Base-by-base conservation (phyloP, 2,888 invertebrate species). In the Atrina japonica region DNA sequence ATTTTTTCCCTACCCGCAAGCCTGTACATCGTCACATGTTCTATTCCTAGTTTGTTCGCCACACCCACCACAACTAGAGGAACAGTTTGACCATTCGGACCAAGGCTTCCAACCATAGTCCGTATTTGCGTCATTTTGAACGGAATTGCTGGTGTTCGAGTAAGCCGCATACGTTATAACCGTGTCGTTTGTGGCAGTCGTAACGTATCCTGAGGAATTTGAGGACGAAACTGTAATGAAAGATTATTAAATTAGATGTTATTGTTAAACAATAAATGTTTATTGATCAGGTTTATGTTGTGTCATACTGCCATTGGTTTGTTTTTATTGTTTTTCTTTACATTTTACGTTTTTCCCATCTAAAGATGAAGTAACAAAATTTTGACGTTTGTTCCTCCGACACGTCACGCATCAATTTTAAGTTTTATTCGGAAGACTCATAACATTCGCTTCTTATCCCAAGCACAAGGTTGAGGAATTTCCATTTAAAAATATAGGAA, bases 51-150 rank as follows among this genome's bases (percentile, higher is more conserved):
- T 70, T 60, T 81, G 80, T n/a, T 49, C 73, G 5, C 83, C 83
- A 58, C 86, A 86, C 6, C 87, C 86, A 3, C 88, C 88, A 67
- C 88, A 88, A 0, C 80, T 63, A 25, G 68, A 58, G 1, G 83
- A 77, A 55, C 88, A 88, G 21, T 63, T 30, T 3, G 80, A 73
- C 87, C 87, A 87, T 3, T 71, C 67, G 0, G 78, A 69, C 87
- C 87, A 87, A 2, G 58, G 40, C 3, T 45, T 60, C 49, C 53
- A 52, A 5, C 58, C 65, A 16, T 3, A 29, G 6, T n/a, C n/a
- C 11, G 35, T 52, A 7, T 16, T 25, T 5, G 61, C 30, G 30
- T 61, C 61, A 23, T 61, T 49, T 9, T 47, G 49, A 14, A 61
- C 18, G 30, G 52, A 23, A 25, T 30, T 29, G 30, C 43, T 61